Evolutionary conservation across 2,888 invertebrate species (phyloP).

Genomic region (Xylocampa areola): DNA sequence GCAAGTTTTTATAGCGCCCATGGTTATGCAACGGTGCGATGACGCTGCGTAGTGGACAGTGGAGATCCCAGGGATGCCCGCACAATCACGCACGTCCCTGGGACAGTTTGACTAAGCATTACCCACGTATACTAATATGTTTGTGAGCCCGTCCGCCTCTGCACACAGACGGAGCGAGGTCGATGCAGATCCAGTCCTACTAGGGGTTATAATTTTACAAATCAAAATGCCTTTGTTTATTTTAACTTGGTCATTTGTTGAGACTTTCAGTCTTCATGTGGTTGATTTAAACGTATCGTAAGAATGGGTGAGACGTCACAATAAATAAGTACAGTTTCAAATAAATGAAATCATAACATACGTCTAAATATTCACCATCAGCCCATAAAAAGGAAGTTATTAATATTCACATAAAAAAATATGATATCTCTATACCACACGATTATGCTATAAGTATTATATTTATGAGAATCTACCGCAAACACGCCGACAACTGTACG

Average conservation of each 20-base stretch:
- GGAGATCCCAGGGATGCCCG: constrained; percentile 77
- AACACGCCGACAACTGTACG: constrained; percentile 39
- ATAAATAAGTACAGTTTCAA: no score
- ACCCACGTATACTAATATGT: constrained; percentile 85
- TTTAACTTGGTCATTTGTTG: neutral
- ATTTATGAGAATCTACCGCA: constrained; percentile 36
- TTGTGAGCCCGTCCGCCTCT: constrained; percentile 71
- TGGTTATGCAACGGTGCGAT: constrained; percentile 64
- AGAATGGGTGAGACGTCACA: no score
- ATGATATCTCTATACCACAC: neutral
- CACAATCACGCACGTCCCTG: constrained; percentile 80
- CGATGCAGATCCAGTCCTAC: constrained; percentile 28
- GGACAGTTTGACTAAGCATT: constrained; percentile 82
- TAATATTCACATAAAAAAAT: no score
- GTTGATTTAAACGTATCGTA: no score
- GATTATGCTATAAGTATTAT: constrained; percentile 25
- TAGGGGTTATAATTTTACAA: constrained; percentile 45
- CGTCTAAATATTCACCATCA: no score
- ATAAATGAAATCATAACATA: no score
- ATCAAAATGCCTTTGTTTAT: constrained; percentile 6
- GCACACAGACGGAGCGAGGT: constrained; percentile 65
- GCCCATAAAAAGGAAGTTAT: neutral
- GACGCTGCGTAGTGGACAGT: constrained; percentile 61
- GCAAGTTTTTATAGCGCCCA: constrained; percentile 49
- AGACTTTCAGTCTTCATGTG: neutral